Conservation (phyloP, 2,797 vertebrate genomes). For the Limnodromus scolopaceus region DNA sequence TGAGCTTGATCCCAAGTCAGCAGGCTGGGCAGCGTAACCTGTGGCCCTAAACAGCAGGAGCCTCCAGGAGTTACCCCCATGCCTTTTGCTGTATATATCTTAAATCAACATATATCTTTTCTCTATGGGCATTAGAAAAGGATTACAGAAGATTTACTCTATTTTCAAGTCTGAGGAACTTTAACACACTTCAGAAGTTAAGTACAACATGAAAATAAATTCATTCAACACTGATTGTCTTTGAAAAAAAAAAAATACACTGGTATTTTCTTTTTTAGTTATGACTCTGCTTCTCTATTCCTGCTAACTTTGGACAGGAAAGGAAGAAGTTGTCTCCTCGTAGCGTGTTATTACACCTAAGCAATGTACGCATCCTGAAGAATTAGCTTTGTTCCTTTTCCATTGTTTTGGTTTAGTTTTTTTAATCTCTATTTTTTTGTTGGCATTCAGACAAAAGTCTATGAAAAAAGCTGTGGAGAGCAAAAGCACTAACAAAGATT, state of each 20-base stretch:
- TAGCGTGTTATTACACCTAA: neutral
- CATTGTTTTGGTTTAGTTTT: neutral
- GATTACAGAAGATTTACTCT: neutral
- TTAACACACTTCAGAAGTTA: conserved; percentile 9
- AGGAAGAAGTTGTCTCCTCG: neutral
- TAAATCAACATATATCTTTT: conserved; percentile 44
- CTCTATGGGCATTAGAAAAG: neutral
- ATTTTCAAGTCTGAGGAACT: conserved; percentile 8
- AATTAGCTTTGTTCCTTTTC: neutral
- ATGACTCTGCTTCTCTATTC: neutral
- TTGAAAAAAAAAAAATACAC: neutral
- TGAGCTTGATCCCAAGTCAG: conserved; percentile 47
- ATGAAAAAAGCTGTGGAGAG: neutral
- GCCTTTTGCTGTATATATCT: neutral
- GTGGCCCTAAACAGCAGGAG: conserved; percentile 68
- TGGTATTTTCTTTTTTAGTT: neutral
- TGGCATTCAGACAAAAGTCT: neutral
- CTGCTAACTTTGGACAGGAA: neutral
- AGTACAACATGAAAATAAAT: neutral
- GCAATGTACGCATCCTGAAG: neutral
- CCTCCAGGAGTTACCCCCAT: neutral
- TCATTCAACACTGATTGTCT: conserved; percentile 20
- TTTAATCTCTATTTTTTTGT: neutral
- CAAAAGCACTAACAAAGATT: neutral
- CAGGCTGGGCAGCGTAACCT: conserved; percentile 58